Evolutionary conservation across 2,113 vertebrate species (phyloP).

Genomic region (Callocephalon fimbriatum): DNA sequence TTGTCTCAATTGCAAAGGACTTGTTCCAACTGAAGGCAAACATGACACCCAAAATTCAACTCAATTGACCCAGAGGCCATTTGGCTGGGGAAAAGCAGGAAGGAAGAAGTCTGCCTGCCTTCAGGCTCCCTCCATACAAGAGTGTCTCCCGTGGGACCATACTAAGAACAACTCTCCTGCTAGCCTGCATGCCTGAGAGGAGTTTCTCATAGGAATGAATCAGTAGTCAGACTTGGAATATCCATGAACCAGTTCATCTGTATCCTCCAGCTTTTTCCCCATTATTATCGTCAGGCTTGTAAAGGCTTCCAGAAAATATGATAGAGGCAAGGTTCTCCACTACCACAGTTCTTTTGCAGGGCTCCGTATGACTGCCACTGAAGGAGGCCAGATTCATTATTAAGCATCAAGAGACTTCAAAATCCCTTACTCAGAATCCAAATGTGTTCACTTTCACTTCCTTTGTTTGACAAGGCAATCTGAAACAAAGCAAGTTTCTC

Average conservation of each 20-base stretch:
- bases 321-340: background rate
- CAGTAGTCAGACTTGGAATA: background rate
- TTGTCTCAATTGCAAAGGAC: background rate
- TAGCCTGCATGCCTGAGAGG: background rate
- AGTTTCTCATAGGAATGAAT: background rate
- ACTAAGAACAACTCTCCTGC: background rate
- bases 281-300: background rate
- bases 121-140: background rate
- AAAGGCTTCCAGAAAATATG: background rate
- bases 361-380: background rate
- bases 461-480: background rate
- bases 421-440: background rate
- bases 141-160: background rate
- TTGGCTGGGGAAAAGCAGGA: background rate
- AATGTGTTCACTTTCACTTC: background rate
- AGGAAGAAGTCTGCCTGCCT: background rate
- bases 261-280: background rate
- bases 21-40: background rate
- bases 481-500: background rate
- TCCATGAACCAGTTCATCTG: background rate
- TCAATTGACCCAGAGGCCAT: background rate
- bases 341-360: background rate
- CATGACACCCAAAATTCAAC: background rate
- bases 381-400: background rate
- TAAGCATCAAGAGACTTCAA: background rate